Conservation (phyloP, 1,140 invertebrate species). For the Platorchestia sp. region DNA sequence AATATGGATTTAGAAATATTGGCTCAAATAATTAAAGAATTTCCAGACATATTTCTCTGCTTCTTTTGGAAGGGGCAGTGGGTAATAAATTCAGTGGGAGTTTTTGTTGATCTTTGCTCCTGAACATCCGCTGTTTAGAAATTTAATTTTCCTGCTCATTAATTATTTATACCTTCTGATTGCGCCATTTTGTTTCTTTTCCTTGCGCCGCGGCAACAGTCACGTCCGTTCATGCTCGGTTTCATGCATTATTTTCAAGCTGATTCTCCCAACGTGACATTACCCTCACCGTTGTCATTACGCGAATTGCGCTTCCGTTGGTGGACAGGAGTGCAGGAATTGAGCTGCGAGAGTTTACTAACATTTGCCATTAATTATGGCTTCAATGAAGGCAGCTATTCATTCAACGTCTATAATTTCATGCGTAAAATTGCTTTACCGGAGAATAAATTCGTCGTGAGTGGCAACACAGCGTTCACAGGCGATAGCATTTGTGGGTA, state of each 20-base stretch:
- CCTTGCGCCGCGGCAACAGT: not conserved
- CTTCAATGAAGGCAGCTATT: too few species aligned
- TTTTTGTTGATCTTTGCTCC: not conserved
- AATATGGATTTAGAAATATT: not conserved
- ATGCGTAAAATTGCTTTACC: not conserved
- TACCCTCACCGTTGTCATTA: not conserved
- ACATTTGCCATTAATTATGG: not conserved
- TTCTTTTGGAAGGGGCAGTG: not conserved
- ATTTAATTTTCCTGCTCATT: not conserved
- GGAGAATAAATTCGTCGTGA: not conserved
- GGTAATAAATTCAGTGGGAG: not conserved
- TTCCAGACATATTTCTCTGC: not conserved
- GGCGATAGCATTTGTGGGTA: not conserved
- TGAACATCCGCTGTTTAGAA: not conserved
- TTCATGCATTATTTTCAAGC: not conserved
- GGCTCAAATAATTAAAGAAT: not conserved
- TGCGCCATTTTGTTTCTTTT: not conserved
- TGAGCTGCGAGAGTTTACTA: not conserved
- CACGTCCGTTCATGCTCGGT: not conserved
- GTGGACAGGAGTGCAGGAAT: not conserved
- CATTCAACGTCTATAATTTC: not conserved
- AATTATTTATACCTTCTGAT: not conserved
- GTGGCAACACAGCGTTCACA: not conserved
- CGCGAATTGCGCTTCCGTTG: not conserved
- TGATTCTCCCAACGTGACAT: not conserved